Base-by-base conservation (phyloP, 2,888 invertebrate species). In the Noctua comes region DNA sequence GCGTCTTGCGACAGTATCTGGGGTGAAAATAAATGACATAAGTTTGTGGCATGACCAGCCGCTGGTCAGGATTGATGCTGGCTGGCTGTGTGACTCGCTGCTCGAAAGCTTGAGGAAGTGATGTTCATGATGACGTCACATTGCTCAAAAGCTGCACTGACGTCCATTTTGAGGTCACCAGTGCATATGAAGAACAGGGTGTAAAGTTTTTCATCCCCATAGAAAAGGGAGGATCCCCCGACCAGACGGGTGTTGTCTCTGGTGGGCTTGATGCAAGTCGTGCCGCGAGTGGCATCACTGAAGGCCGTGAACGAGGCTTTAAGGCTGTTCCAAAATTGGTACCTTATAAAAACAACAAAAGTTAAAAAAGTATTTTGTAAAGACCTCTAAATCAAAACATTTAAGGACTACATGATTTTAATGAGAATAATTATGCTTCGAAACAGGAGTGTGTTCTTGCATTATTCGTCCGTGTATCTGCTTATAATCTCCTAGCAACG, bases 21-120 rank as follows among this genome's bases (percentile, higher is more conserved):
- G 16, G 27, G 18, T 8, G 54, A 11, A 11, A n/a, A n/a, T 54
- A 27, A 16, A 27, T 62, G 16, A 62, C 16, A 59, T 27, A 16
- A 59, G 0, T 27, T 27, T 6, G 6, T 59, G 59, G 27, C 54
- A 24, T 24, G 54, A 6, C 1, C 51, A 7, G 21, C 51, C 21
- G 51, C 54, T 54, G 24, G 54, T 57, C 54, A 57, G n/a, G 4
- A n/a, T 54, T 54, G 48, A 24, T n/a, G n/a, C n/a, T n/a, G n/a
- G n/a, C n/a, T 57, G n/a, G 57, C n/a, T 57, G 57, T 57, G 57
- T 57, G 54, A 57, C n/a, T n/a, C n/a, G n/a, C n/a, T n/a, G 57
- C 57, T 57, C 11, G 57, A 57, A n/a, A 24, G 24, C 10, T 54
- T 54, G 3, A 24, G 24, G n/a, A 57, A 27, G 18, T 62, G 27